Conservation (phyloP, 2,113 vertebrate genomes). For the Bucco capensis region DNA sequence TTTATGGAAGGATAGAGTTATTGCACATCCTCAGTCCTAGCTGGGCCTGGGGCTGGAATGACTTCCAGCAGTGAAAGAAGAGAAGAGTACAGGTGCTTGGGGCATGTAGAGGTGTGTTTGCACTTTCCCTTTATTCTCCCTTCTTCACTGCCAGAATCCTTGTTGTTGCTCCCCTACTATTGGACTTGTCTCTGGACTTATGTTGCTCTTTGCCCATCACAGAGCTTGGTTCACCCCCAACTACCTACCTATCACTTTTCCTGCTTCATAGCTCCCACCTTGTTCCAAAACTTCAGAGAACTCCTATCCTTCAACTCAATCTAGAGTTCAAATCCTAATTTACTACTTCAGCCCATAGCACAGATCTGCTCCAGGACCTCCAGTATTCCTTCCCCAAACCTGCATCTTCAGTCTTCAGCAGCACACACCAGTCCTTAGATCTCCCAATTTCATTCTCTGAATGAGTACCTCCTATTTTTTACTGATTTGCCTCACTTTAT, state of each 20-base stretch:
- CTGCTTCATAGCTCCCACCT: not conserved
- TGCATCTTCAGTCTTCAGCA: not conserved
- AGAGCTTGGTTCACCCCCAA: not conserved
- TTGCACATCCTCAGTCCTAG: not conserved
- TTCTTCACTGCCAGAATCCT: not conserved
- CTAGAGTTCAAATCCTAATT: not conserved
- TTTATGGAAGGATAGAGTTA: not conserved
- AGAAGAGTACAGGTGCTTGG: not conserved
- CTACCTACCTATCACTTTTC: not conserved
- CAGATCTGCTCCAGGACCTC: not conserved
- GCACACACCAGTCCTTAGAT: not conserved
- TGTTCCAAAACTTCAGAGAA: not conserved
- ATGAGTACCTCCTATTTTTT: not conserved
- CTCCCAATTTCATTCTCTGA: not conserved
- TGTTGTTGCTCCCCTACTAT: not conserved
- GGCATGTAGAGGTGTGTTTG: not conserved
- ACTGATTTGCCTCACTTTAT: not conserved
- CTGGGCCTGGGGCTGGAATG: not conserved
- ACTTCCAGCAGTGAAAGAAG: not conserved
- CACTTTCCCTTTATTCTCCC: not conserved
- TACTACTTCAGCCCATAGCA: not conserved
- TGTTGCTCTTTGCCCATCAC: accelerated
- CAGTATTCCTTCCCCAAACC: not conserved
- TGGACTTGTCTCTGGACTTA: accelerated
- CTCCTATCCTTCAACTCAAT: not conserved